phyloP scores from a whole-genome alignment of 2,888 invertebrate genomes.

The Philhelius pedissequus region DNA sequence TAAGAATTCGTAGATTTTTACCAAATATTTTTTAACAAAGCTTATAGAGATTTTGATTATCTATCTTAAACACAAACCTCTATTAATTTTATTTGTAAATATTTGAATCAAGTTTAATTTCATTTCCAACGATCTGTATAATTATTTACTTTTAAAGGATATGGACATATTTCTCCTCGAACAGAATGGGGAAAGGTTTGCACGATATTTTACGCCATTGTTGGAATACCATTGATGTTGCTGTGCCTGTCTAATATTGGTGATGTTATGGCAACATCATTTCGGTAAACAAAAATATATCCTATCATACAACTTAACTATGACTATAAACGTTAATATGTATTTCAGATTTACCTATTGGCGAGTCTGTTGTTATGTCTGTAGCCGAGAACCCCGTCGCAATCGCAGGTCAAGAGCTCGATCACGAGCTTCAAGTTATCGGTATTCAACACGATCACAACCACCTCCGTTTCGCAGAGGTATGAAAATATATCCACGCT shows the following conservation, averaged over 20 bases:
- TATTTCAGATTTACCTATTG: slow-evolving; percentile 89
- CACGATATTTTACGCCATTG: slow-evolving; percentile 96
- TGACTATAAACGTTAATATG: neutral
- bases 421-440: slow-evolving; percentile 70
- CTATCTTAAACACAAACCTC: too few species aligned
- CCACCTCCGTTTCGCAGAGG: slow-evolving; percentile 81
- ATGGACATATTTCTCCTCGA: slow-evolving; percentile 96
- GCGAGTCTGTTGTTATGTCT: slow-evolving; percentile 94
- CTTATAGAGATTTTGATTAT: too few species aligned
- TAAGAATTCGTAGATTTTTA: too few species aligned
- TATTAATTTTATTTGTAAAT: too few species aligned
- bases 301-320: neutral
- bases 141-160: too few species aligned
- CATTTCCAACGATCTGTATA: too few species aligned
- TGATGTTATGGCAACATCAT: slow-evolving; percentile 95
- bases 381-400: slow-evolving; percentile 87
- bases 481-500: slow-evolving; percentile 82
- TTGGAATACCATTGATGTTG: slow-evolving; percentile 96
- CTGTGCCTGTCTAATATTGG: slow-evolving; percentile 96
- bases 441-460: slow-evolving; percentile 78
- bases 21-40: too few species aligned
- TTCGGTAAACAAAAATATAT: slow-evolving; percentile 80
- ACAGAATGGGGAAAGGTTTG: slow-evolving; percentile 96
- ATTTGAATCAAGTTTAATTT: too few species aligned
- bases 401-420: slow-evolving; percentile 72